phyloP scores from a whole-genome alignment of 1,140 invertebrate genomes.

The Melipona quadrifasciata region DNA sequence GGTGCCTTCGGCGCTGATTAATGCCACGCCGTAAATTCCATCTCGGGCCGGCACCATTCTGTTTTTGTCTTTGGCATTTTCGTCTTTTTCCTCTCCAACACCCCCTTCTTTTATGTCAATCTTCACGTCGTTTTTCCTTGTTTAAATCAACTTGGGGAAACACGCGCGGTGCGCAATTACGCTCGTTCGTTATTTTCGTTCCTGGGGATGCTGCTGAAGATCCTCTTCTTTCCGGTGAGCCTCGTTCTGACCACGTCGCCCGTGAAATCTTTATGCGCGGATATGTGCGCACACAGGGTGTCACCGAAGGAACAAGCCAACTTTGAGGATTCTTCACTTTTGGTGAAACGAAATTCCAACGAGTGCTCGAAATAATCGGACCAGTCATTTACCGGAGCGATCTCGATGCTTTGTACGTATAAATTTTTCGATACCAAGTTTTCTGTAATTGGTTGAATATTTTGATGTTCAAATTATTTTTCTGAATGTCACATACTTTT shows the following conservation, averaged over 20 bases:
- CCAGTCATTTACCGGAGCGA: neutral
- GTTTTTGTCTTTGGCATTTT: constrained; percentile 3
- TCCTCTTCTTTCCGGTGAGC: constrained; percentile 3
- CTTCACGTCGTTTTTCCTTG: no score
- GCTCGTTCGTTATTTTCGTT: constrained; percentile 17
- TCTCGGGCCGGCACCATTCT: neutral
- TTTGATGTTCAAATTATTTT: neutral
- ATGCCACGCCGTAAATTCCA: constrained; percentile 23
- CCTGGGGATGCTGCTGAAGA: neutral
- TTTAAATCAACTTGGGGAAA: constrained; percentile 16
- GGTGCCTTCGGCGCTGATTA: constrained; percentile 22
- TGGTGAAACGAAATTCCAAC: neutral
- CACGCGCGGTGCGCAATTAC: neutral
- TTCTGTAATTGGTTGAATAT: neutral
- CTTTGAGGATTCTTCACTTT: neutral
- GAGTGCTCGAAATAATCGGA: neutral
- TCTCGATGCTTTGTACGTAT: neutral
- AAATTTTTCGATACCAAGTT: neutral
- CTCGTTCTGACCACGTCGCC: neutral
- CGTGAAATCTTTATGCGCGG: constrained; percentile 52
- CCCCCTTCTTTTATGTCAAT: neutral
- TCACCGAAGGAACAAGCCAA: neutral
- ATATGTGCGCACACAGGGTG: neutral
- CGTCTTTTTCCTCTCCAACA: neutral
- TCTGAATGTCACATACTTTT: neutral